A percentile compares a stretch with the other conserved stretches of the same genome.
Evolutionary conservation across 2,797 vertebrate genomes (phyloP).

Genomic region (Acropternis orthonyx): DNA sequence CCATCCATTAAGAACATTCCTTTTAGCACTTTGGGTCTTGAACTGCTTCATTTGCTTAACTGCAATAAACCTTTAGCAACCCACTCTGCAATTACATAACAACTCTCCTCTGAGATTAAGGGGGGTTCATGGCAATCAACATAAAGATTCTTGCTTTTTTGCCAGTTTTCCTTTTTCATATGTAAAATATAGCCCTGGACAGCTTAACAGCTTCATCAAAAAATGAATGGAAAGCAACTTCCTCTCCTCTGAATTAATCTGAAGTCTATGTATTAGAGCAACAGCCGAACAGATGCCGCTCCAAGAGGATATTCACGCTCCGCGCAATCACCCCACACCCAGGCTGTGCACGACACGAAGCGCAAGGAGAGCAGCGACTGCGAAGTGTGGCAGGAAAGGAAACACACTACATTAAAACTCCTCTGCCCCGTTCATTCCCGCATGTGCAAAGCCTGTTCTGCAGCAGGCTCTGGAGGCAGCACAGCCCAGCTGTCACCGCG

Average conservation of each 20-base stretch:
- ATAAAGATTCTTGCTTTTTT: not conserved
- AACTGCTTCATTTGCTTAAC: not conserved
- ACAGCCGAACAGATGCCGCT: accelerated
- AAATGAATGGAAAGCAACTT: accelerated
- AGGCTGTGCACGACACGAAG: not conserved
- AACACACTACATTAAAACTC: not conserved
- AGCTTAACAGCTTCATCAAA: not conserved
- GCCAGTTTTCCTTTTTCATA: not conserved
- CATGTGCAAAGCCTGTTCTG: not conserved
- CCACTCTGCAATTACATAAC: not conserved
- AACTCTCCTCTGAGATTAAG: not conserved
- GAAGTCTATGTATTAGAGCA: not conserved
- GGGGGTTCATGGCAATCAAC: not conserved
- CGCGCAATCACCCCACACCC: not conserved
- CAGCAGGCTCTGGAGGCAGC: no score
- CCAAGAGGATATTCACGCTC: not conserved
- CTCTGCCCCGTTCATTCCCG: not conserved
- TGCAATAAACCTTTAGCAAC: not conserved
- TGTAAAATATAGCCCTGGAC: not conserved
- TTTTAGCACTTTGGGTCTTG: not conserved
- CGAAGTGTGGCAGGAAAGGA: no score
- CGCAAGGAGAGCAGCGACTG: accelerated
- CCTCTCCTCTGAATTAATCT: not conserved
- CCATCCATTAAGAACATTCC: not conserved
- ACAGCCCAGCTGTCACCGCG: accelerated